Evolutionary conservation across 2,113 vertebrate genomes (phyloP).

Genomic region (Brienomyrus longianalis): DNA sequence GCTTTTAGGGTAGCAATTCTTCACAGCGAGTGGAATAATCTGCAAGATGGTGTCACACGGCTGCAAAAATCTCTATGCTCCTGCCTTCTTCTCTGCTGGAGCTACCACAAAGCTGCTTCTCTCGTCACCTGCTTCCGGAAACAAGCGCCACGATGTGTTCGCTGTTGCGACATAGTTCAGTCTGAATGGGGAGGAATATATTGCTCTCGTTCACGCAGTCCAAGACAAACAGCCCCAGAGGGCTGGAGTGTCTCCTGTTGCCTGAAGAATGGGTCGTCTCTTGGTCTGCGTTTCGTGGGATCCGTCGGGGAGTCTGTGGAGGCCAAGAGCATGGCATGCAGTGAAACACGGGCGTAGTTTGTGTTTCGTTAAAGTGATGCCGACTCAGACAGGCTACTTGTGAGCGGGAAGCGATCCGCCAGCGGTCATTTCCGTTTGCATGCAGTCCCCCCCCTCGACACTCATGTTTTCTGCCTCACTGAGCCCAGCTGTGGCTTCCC

Average conservation of each 20-base stretch:
- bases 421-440: constrained; percentile 28
- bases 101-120: background rate
- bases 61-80: background rate
- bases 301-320: background rate
- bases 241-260: constrained; percentile 29
- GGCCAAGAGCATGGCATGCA: background rate
- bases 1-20: background rate
- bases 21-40: background rate
- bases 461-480: constrained; percentile 3
- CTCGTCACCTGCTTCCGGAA: background rate
- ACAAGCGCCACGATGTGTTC: constrained; percentile 26
- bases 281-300: constrained; percentile 16
- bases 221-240: constrained; percentile 38
- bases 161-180: constrained; percentile 38
- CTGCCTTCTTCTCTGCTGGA: too few species aligned
- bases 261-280: constrained; percentile 29
- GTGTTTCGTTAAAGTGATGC: background rate
- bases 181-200: constrained; percentile 37
- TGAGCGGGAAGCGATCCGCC: constrained; percentile 1
- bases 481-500: constrained; percentile 37
- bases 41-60: background rate
- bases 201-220: constrained; percentile 28
- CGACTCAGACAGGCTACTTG: background rate
- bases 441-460: background rate
- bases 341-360: background rate